Evolutionary conservation across 1,140 invertebrate species (phyloP).

Genomic region (fruit fly (Drosophila melanogaster)): DNA sequence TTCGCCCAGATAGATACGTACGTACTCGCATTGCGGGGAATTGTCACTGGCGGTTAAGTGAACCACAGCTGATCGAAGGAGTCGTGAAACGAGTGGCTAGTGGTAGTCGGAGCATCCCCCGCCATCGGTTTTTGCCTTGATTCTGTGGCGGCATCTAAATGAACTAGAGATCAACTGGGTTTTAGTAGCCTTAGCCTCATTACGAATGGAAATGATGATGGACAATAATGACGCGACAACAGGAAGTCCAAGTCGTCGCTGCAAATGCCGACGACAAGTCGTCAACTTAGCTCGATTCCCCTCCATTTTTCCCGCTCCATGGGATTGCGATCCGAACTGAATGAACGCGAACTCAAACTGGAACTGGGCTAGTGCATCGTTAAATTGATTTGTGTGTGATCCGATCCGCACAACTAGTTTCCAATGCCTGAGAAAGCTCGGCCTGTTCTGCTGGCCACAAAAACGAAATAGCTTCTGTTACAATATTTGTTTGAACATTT

Average conservation of each 20-base stretch:
- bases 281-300: constrained; percentile 29
- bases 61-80: constrained; percentile 65
- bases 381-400: constrained; percentile 81
- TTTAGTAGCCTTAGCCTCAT: constrained; percentile 80
- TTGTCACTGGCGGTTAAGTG: constrained; percentile 53
- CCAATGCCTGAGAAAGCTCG: constrained; percentile 68
- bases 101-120: constrained; percentile 22
- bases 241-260: constrained; percentile 71
- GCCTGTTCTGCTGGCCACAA: constrained; percentile 17
- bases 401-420: constrained; percentile 62
- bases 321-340: constrained; percentile 35
- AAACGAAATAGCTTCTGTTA: constrained; percentile 63
- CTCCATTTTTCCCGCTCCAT: constrained; percentile 8
- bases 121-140: constrained; percentile 32
- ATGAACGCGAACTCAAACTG: constrained; percentile 53
- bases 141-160: constrained; percentile 77
- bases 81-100: background rate
- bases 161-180: constrained; percentile 77
- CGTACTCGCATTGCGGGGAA: constrained; percentile 21
- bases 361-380: constrained; percentile 79
- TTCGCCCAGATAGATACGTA: constrained; percentile 14
- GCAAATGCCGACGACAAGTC: constrained; percentile 48
- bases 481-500: constrained; percentile 62
- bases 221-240: constrained; percentile 83
- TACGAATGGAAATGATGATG: constrained; percentile 83